Evolutionary conservation across 2,888 invertebrate species (phyloP).

Genomic region (Drosophila mayaguana): DNA sequence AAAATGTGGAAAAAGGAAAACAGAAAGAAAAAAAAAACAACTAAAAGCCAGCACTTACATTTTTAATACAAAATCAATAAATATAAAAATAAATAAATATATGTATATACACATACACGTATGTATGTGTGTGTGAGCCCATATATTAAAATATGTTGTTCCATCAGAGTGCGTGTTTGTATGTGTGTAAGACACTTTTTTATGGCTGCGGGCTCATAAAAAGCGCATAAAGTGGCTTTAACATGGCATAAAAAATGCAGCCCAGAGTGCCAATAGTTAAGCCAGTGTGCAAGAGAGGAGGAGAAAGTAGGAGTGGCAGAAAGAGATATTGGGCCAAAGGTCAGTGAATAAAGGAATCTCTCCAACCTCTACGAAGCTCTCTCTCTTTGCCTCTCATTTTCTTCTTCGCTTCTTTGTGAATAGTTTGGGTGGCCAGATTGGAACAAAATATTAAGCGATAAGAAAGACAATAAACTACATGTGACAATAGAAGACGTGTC

Average conservation of each 20-base stretch:
- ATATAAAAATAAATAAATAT: constrained; percentile 69
- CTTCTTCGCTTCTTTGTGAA: neutral
- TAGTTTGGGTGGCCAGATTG: constrained; percentile 49
- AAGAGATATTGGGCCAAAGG: constrained; percentile 8
- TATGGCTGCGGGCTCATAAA: constrained; percentile 78
- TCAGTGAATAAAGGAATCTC: constrained; percentile 43
- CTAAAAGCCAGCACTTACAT: constrained; percentile 77
- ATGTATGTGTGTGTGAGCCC: neutral
- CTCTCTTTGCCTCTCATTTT: neutral
- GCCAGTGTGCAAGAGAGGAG: neutral
- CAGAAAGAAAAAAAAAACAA: constrained; percentile 46
- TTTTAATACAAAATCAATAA: constrained; percentile 81
- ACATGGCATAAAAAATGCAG: constrained; percentile 78
- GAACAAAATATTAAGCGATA: constrained; percentile 27
- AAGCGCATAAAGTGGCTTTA: constrained; percentile 81
- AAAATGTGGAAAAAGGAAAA: constrained; percentile 47
- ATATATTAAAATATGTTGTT: constrained; percentile 58
- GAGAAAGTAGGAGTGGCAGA: neutral
- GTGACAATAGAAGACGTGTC: constrained; percentile 35
- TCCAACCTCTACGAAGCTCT: neutral
- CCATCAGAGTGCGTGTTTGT: constrained; percentile 5
- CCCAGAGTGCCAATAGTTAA: constrained; percentile 71
- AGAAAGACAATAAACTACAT: constrained; percentile 30
- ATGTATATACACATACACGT: constrained; percentile 7
- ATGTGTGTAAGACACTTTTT: constrained; percentile 60